Evolutionary conservation across 2,113 vertebrate species (phyloP), one percentile per base, ranked within the genome.

Genomic region (Nibea albiflora): DNA sequence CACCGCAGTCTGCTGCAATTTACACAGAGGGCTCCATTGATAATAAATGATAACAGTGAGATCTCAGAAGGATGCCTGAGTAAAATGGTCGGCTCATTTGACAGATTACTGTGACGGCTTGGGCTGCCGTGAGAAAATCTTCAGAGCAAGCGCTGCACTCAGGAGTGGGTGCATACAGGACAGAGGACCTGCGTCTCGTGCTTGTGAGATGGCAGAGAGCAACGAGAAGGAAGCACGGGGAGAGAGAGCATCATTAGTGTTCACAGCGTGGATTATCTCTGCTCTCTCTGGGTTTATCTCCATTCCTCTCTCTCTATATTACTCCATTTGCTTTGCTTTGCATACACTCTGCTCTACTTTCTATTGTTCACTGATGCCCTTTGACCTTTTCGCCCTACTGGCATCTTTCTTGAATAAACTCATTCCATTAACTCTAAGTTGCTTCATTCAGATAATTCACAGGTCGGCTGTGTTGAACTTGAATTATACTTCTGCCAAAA

Each of bases 11-110:
- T 67, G 75, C 82, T 58, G 73, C 81, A 77, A 54, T 78, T 87
- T 89, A 62, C 84, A 84, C 87, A 81, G 60, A 85, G 81, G 67
- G 64, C 75, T 77, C 68, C 47, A 19, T 42, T 42, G 86, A 89
- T 86, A 73, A 73, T 69, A 61, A 35, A 77, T 52, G 85, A 86
- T 73, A 88, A 81, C 71, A 44, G 71, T 1, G 1, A 63, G 69
- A 81, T 85, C 78, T 78, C 80, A 46, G 78, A 76, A 56, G 73
- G 76, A 66, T 24, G 70, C 66, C 68, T 71, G 67, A 81, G 76
- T 42, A 20, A 76, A 69, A 83, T 19, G 76, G 46, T 54, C 0
- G 24, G 56, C 84, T 77, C 49, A n/a, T 77, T 76, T 17, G 16
- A 42, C 56, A 57, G 76, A 73, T 66, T 26, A 52, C 75, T 28